These are phyloP conservation scores for Coranthus polyacanthus DNA, from an alignment of 2,797 vertebrate genomes.

Conservation along the genomic window DNA sequence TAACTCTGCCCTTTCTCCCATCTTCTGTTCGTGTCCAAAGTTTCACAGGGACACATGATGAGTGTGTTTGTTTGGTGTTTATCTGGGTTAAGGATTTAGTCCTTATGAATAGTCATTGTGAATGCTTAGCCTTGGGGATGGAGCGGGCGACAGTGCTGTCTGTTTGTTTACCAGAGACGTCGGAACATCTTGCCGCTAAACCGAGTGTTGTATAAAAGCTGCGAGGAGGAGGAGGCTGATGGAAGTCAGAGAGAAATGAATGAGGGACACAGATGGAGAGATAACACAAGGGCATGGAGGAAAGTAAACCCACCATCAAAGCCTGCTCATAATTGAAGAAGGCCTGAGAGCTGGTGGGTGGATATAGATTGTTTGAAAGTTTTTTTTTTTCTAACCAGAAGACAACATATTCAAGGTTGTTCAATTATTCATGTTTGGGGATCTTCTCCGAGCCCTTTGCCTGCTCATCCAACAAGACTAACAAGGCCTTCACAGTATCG, in stretches of 20 bases:
- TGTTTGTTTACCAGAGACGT: constrained; percentile 56
- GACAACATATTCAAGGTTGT: constrained; percentile 57
- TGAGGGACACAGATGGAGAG: neutral
- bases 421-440: constrained; percentile 70
- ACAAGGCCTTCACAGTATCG: constrained; percentile 59
- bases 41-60: constrained; percentile 9
- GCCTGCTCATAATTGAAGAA: constrained; percentile 18
- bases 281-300: constrained; percentile 6
- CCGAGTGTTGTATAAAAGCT: constrained; percentile 16
- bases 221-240: constrained; percentile 8
- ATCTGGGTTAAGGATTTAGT: constrained; percentile 58
- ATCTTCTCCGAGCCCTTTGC: constrained; percentile 36
- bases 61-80: constrained; percentile 18
- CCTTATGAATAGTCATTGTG: constrained; percentile 61
- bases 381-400: constrained; percentile 28
- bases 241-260: constrained; percentile 15
- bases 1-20: neutral
- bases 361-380: constrained; percentile 41
- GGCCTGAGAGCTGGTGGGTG: constrained; percentile 18
- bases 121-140: constrained; percentile 46
- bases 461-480: constrained; percentile 55
- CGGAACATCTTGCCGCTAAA: constrained; percentile 34
- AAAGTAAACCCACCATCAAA: constrained; percentile 47
- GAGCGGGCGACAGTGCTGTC: constrained; percentile 30
- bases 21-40: neutral